Conservation (phyloP, 2,113 vertebrate species). For the Xyliphius kryptos region DNA sequence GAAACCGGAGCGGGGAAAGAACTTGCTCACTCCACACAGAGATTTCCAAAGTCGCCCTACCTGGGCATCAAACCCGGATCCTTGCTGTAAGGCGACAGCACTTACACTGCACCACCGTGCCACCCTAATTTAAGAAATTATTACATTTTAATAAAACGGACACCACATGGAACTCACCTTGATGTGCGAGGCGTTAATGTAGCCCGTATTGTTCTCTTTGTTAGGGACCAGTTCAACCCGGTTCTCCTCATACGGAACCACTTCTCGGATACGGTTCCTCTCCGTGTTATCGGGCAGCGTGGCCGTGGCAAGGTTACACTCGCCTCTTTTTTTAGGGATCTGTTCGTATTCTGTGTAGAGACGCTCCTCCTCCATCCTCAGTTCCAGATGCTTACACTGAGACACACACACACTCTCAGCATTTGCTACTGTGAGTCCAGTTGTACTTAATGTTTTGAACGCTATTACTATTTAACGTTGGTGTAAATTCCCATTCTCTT, state of each 20-base stretch:
- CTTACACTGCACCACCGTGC: too few species aligned
- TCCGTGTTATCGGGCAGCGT: constrained; percentile 81
- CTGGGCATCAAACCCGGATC: too few species aligned
- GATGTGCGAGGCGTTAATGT: constrained; percentile 94
- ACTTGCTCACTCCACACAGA: too few species aligned
- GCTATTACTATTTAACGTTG: too few species aligned
- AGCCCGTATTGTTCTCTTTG: constrained; percentile 96
- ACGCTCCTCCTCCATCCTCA: constrained; percentile 81
- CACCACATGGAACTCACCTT: constrained; percentile 68
- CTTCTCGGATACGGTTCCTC: constrained; percentile 90
- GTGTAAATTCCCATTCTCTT: too few species aligned
- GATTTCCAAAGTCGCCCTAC: too few species aligned
- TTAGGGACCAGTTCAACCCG: constrained; percentile 94
- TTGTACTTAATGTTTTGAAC: too few species aligned
- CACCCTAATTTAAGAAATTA: too few species aligned
- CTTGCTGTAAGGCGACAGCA: too few species aligned
- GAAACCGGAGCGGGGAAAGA: too few species aligned
- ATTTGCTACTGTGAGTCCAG: too few species aligned
- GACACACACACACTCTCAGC: neutral
- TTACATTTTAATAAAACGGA: too few species aligned
- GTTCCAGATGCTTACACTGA: constrained; percentile 83
- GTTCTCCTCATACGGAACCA: constrained; percentile 86
- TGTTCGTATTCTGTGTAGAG: constrained; percentile 86
- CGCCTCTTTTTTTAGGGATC: constrained; percentile 68
- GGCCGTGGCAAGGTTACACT: constrained; percentile 71